Conservation (phyloP, 2,113 vertebrate genomes). For the Pachyramphus minor region DNA sequence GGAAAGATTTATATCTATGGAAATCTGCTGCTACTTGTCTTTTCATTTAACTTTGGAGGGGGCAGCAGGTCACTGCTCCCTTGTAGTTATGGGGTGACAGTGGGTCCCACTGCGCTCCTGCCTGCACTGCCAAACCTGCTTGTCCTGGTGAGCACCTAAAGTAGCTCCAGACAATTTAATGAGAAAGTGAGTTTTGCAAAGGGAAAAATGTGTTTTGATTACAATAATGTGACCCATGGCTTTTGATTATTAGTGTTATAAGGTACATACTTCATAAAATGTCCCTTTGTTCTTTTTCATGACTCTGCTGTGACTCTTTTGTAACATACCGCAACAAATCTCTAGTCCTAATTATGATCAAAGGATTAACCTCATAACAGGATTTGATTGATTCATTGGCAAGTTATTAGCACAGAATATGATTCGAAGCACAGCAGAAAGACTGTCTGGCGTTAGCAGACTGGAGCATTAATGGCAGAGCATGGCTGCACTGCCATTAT, state of each 20-base stretch:
- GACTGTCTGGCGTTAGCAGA: neutral
- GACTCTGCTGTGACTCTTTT: neutral
- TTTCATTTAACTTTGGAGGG: rapidly evolving
- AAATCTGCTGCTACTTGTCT: neutral
- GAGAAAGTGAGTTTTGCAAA: neutral
- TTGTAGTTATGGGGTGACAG: rapidly evolving
- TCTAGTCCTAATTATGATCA: conserved; percentile 14
- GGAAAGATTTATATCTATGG: too few species aligned
- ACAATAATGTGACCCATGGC: neutral
- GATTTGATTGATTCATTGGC: conserved; percentile 42
- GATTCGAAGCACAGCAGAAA: neutral
- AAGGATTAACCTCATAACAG: conserved; percentile 3
- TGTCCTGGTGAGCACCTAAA: neutral
- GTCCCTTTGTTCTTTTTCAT: neutral
- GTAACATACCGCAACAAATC: neutral
- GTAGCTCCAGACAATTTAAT: neutral
- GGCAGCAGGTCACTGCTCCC: neutral
- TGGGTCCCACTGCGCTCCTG: neutral
- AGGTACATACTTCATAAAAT: neutral
- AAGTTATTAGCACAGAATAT: conserved; percentile 37
- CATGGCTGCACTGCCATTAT: neutral
- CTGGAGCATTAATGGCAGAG: neutral
- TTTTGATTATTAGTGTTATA: neutral
- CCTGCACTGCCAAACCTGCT: neutral
- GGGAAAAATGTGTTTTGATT: neutral